Percentiles rank a stretch among this genome's conserved stretches.
Conservation (phyloP, 2,113 vertebrate species). For the Oreocharis arfaki region DNA sequence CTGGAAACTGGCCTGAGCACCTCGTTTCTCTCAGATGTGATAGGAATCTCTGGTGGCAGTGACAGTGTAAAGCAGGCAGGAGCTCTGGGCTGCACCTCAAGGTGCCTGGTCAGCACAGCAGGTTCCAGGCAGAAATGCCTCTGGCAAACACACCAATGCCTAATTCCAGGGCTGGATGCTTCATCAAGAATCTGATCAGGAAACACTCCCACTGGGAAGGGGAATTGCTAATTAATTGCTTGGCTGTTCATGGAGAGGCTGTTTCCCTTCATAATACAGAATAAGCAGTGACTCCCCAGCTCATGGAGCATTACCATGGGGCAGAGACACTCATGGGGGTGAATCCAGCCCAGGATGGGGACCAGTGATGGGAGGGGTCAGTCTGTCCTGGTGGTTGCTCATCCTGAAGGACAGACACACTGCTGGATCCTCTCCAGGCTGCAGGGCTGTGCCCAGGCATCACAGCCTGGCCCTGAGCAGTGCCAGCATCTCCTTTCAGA, state of each 20-base stretch:
- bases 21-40: neutral
- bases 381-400: neutral
- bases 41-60: neutral
- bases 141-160: neutral
- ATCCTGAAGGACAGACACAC: neutral
- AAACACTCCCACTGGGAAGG: neutral
- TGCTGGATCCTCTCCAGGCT: neutral
- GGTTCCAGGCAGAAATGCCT: neutral
- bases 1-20: neutral
- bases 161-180: neutral
- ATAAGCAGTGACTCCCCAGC: neutral
- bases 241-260: neutral
- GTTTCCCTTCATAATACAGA: neutral
- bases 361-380: neutral
- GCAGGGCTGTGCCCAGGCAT: neutral
- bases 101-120: neutral
- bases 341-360: neutral
- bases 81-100: neutral
- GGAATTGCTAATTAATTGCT: neutral
- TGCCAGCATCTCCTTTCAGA: neutral
- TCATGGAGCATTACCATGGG: neutral
- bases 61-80: neutral
- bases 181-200: neutral
- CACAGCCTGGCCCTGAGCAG: neutral
- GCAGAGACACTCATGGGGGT: neutral